These are phyloP conservation scores for Tachysurus fulvidraco DNA, from an alignment of 2,113 vertebrate genomes.

Conservation along the genomic window DNA sequence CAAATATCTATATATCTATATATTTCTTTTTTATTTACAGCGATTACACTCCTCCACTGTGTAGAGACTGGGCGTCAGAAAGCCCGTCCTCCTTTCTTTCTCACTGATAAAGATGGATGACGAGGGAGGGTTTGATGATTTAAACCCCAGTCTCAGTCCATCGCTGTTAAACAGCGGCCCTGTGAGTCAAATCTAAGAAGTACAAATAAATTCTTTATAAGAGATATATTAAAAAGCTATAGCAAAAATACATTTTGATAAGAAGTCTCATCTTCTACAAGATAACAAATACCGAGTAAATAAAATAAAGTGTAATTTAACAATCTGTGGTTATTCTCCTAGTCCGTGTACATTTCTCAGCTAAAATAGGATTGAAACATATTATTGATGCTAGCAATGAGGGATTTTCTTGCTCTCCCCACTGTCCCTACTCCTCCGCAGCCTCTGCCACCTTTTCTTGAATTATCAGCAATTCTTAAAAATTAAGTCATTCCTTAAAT, in stretches of 20 bases:
- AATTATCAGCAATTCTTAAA: background rate
- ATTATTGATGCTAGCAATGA: background rate
- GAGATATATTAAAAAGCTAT: background rate
- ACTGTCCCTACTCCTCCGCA: background rate
- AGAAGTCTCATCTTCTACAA: background rate
- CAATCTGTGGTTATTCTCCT: background rate
- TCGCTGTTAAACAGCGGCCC: conserved; percentile 50
- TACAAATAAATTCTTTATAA: background rate
- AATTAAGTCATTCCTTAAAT: background rate
- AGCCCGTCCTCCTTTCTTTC: background rate
- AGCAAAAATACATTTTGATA: background rate
- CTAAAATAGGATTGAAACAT: background rate
- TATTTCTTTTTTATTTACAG: too few species aligned
- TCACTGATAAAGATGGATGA: background rate
- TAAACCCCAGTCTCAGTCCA: background rate
- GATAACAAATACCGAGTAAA: background rate
- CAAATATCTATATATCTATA: too few species aligned
- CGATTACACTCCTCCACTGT: conserved; percentile 56
- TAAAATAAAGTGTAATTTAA: background rate
- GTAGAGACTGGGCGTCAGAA: background rate
- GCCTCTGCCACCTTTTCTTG: background rate
- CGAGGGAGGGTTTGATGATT: background rate
- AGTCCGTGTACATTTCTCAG: background rate
- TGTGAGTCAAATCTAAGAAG: conserved; percentile 37
- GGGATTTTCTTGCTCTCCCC: background rate